Evolutionary conservation across 1,140 invertebrate genomes (phyloP).

Genomic region (Hermetia illucens): DNA sequence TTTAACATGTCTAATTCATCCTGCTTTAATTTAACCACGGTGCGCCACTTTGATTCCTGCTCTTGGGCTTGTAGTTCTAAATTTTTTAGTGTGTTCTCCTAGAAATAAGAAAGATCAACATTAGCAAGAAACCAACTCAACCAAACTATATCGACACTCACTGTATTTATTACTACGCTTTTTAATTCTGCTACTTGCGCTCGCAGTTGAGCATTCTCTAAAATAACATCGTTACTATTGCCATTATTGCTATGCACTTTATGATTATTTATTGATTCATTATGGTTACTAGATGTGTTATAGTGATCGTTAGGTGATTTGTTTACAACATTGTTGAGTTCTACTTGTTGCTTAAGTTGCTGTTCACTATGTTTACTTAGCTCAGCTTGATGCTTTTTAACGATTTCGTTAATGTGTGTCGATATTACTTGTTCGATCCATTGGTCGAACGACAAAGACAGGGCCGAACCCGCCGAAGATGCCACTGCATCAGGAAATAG

Average conservation of each 20-base stretch:
- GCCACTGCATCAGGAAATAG: conserved; percentile 27
- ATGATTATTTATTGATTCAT: conserved; percentile 7
- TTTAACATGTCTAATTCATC: conserved; percentile 23
- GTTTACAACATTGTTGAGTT: conserved; percentile 4
- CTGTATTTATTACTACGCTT: conserved; percentile 58
- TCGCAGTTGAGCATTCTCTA: conserved; percentile 47
- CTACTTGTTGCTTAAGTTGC: conserved; percentile 10
- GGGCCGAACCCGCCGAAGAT: conserved; percentile 15
- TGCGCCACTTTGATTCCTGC: conserved; percentile 27
- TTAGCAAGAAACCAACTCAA: background rate
- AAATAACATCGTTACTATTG: conserved; percentile 24
- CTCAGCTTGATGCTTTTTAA: conserved; percentile 8
- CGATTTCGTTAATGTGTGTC: conserved; percentile 20
- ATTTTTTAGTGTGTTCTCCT: conserved; percentile 25
- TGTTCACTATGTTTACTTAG: conserved; percentile 10
- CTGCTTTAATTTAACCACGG: conserved; percentile 24
- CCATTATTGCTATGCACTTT: conserved; percentile 9
- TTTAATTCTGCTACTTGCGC: conserved; percentile 54
- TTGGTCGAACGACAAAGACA: conserved; percentile 23
- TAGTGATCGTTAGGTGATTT: conserved; percentile 8
- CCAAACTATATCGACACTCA: conserved; percentile 24
- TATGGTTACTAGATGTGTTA: conserved; percentile 3
- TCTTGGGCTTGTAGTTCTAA: conserved; percentile 23
- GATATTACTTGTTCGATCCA: conserved; percentile 26
- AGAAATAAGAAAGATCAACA: conserved; percentile 2